These are phyloP conservation scores for Drosophila lowei DNA, from an alignment of 1,140 invertebrate species.

Conservation along the genomic window DNA sequence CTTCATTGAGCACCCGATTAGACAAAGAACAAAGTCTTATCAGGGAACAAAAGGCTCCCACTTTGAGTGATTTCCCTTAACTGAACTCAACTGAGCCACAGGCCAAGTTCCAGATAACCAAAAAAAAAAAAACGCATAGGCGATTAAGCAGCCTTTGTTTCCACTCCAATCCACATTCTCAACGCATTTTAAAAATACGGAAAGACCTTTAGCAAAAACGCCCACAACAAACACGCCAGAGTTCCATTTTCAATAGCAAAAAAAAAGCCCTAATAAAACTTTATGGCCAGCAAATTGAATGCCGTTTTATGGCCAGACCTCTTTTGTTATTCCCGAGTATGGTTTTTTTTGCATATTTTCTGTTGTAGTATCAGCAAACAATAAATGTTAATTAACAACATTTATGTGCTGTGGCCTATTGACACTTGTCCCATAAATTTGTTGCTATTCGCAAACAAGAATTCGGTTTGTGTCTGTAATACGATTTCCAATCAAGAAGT, in stretches of 20 bases:
- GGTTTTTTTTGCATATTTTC: slow-evolving; percentile 22
- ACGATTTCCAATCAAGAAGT: slow-evolving; percentile 60
- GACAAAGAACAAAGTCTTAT: slow-evolving; percentile 41
- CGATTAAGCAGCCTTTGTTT: slow-evolving; percentile 31
- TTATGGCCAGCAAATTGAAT: slow-evolving; percentile 72
- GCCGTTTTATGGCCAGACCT: slow-evolving; percentile 46
- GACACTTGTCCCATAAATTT: slow-evolving; percentile 58
- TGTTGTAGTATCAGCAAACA: slow-evolving; percentile 63
- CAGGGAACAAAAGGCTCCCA: slow-evolving; percentile 9
- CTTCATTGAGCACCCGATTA: slow-evolving; percentile 56
- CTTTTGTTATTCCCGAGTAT: slow-evolving; percentile 22
- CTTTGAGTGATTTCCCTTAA: not conserved
- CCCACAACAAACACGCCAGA: slow-evolving; percentile 17
- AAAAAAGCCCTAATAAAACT: slow-evolving; percentile 58
- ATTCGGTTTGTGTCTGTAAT: slow-evolving; percentile 23
- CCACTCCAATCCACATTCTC: too few relatives aligned
- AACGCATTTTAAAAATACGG: not conserved
- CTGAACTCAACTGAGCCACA: too few relatives aligned
- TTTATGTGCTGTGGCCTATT: slow-evolving; percentile 71
- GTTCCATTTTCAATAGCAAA: slow-evolving; percentile 38
- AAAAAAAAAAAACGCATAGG: not conserved
- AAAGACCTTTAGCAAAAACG: slow-evolving; percentile 18
- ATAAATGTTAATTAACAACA: slow-evolving; percentile 80
- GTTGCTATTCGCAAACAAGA: not conserved
- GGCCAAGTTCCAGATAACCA: too few relatives aligned